Base-by-base conservation (phyloP, 2,797 vertebrate genomes). In the Sphenopsis melanotis region DNA sequence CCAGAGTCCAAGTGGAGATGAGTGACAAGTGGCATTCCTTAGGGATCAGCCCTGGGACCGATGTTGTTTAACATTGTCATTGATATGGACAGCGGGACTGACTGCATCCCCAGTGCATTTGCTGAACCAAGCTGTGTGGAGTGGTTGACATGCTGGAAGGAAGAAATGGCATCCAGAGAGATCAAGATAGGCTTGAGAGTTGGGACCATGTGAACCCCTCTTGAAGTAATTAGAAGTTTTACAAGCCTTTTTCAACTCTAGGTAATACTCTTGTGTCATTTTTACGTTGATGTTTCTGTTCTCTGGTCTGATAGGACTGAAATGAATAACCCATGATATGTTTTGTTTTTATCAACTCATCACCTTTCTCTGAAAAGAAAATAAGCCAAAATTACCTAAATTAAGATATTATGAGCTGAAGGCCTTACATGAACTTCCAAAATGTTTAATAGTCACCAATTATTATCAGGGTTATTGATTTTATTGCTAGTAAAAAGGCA, bases 41-140 rank as follows among this genome's bases (percentile, higher is more conserved):
- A 46, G n/a, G 52, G 37, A 44, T 34, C 16, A 34, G 52, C 29
- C 26, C 3, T 26, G n/a, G 30, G 3, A 18, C 20, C 0, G 0
- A 20, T 0, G 0, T 23, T 15, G n/a, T 50, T 72, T 5, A 26
- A 9, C 24, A 44, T 21, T 52, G 44, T 24, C 37, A 23, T 7
- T 57, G 29, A 6, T 27, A 8, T 6, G 49, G 74, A 19, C 44
- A 12, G 16, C 18, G 68, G 29, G 16, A 34, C 29, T 59, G 59
- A 24, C 12, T 57, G 50, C 24, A 30, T 6, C 5, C 16, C 53
- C 44, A 39, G 29, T 14, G 16, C 37, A 20, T 24, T 24, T 22
- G 14, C 37, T 79, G 37, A 21, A 18, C 24, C 29, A 30, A 24
- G 29, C 29, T 80, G n/a, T 18, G 44, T 30, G 20, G 11, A 34